These are phyloP conservation scores for Camponotus pennsylvanicus DNA, from an alignment of 1,140 invertebrate genomes.

Conservation along the genomic window DNA sequence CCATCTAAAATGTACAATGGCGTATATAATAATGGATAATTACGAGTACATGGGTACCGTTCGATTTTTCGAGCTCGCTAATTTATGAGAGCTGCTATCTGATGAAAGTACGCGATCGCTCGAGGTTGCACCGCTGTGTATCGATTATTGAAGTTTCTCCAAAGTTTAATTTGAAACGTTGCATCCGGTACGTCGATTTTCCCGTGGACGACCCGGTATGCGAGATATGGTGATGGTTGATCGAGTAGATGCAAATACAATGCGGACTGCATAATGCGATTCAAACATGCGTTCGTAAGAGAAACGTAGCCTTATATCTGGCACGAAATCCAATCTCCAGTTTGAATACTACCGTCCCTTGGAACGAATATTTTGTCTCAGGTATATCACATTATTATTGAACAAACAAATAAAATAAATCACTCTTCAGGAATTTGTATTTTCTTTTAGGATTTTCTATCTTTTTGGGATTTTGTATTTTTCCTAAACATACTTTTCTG, in stretches of 20 bases:
- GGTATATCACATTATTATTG: conserved; percentile 3
- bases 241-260: conserved; percentile 67
- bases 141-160: conserved; percentile 32
- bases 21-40: neutral
- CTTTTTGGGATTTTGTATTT: neutral
- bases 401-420: conserved; percentile 3
- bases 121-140: neutral
- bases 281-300: conserved; percentile 34
- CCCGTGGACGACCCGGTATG: conserved; percentile 33
- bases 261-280: conserved; percentile 68
- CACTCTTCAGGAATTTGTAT: neutral
- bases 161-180: conserved; percentile 46
- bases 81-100: neutral
- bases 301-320: conserved; percentile 47
- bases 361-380: conserved; percentile 45
- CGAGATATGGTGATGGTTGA: conserved; percentile 58
- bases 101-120: neutral
- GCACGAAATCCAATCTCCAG: conserved; percentile 63
- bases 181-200: conserved; percentile 37
- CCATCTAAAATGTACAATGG: neutral
- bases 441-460: neutral
- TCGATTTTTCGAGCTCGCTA: neutral
- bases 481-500: neutral
- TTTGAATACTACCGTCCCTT: conserved; percentile 21
- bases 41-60: neutral